phyloP scores from a whole-genome alignment of 2,113 vertebrate species.

The Xyliphius kryptos region DNA sequence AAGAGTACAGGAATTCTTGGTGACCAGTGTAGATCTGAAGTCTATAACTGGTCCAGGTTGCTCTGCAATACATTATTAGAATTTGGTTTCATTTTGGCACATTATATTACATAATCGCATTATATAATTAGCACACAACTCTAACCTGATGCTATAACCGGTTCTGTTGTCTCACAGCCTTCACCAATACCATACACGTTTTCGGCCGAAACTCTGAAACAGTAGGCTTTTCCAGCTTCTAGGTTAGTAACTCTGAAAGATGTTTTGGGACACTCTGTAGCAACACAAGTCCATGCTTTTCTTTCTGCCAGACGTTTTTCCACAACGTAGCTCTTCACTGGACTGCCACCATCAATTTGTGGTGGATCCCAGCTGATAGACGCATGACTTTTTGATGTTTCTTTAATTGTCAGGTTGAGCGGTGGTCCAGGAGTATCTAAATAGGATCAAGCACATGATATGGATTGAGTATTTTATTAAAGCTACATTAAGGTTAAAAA shows the following conservation, averaged over 20 bases:
- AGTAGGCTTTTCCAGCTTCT: conserved; percentile 90
- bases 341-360: conserved; percentile 86
- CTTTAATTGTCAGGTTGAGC: conserved; percentile 82
- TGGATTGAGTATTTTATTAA: too few relatives aligned
- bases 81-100: too few relatives aligned
- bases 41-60: conserved; percentile 90
- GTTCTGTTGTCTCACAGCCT: conserved; percentile 86
- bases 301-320: conserved; percentile 95
- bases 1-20: conserved; percentile 80
- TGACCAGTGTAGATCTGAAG: conserved; percentile 75
- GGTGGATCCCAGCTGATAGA: conserved; percentile 89
- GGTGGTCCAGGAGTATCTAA: conserved; percentile 93
- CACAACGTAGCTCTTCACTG: conserved; percentile 88
- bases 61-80: conserved; percentile 73
- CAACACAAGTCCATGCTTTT: conserved; percentile 94
- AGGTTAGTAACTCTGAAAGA: conserved; percentile 86
- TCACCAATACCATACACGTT: conserved; percentile 95
- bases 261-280: conserved; percentile 81
- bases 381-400: conserved; percentile 81
- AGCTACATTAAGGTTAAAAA: too few relatives aligned
- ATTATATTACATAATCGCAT: too few relatives aligned
- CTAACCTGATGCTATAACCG: conserved; percentile 89
- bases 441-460: conserved; percentile 22
- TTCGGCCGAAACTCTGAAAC: conserved; percentile 94
- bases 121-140: too few relatives aligned